Evolutionary conservation across 2,888 invertebrate genomes (phyloP).

Genomic region (Euproctis similis): DNA sequence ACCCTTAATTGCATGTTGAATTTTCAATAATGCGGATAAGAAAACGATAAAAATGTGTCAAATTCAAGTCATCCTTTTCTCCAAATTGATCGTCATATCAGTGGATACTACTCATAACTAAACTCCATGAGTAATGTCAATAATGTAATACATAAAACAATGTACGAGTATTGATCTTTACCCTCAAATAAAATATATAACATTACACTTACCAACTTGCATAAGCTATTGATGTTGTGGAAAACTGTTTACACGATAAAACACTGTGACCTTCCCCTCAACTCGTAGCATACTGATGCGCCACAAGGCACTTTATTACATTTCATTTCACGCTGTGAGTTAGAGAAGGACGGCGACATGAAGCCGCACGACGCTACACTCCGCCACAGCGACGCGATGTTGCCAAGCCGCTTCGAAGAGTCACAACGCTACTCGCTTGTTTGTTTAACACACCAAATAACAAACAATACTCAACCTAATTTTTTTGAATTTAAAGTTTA

Average conservation of each 20-base stretch:
- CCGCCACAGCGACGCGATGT: conserved; percentile 32
- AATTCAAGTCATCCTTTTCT: too few relatives aligned
- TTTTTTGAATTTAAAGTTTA: conserved; percentile 1
- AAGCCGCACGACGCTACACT: conserved; percentile 24
- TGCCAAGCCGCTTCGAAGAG: conserved; percentile 27
- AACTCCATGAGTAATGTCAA: too few relatives aligned
- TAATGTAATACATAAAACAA: too few relatives aligned
- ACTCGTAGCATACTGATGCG: conserved; percentile 35
- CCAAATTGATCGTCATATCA: too few relatives aligned
- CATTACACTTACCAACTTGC: conserved; percentile 13
- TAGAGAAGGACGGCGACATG: conserved; percentile 21
- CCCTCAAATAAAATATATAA: conserved; percentile 3
- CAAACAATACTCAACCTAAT: conserved; percentile 4
- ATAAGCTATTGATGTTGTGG: conserved; percentile 10
- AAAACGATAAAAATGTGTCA: too few relatives aligned
- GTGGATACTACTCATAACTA: too few relatives aligned
- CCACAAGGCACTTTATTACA: conserved; percentile 21
- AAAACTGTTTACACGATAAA: conserved; percentile 23
- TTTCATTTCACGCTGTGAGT: conserved; percentile 13
- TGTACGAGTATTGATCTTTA: too few relatives aligned
- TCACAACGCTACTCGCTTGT: conserved; percentile 15
- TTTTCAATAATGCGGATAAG: too few relatives aligned
- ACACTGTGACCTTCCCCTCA: conserved; percentile 33
- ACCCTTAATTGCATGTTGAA: too few relatives aligned
- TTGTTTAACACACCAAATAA: conserved; percentile 1